phyloP scores from a whole-genome alignment of 2,113 vertebrate genomes.

The Dicrurus megarhynchus region DNA sequence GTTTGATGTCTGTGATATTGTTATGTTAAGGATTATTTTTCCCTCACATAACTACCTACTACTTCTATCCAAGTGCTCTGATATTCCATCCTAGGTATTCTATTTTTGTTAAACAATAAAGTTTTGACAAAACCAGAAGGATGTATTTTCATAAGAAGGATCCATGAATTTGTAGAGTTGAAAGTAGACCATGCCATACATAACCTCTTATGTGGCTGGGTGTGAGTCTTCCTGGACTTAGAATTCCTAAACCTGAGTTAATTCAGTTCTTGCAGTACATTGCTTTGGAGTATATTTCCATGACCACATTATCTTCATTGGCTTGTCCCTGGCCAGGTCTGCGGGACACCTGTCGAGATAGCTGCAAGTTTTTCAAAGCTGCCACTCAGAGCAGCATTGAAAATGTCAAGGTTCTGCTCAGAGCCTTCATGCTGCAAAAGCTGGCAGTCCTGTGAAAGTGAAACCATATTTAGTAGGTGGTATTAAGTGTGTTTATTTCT shows the following conservation, averaged over 20 bases:
- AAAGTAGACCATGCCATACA: not conserved
- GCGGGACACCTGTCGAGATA: not conserved
- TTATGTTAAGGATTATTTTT: not conserved
- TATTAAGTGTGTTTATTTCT: conserved; percentile 10
- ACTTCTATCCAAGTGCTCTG: not conserved
- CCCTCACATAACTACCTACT: not conserved
- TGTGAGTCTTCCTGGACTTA: not conserved
- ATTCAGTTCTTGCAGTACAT: not conserved
- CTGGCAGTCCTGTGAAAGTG: not conserved
- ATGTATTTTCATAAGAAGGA: not conserved
- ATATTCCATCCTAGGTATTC: not conserved
- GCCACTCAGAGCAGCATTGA: not conserved
- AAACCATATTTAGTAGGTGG: not conserved
- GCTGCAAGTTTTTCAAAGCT: not conserved
- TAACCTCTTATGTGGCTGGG: not conserved
- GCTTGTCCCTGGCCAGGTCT: not conserved
- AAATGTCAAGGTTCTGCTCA: not conserved
- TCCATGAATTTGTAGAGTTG: not conserved
- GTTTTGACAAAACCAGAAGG: not conserved
- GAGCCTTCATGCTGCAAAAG: not conserved
- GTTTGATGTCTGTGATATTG: not conserved
- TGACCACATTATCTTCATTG: not conserved
- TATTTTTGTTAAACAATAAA: not conserved
- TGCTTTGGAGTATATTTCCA: not conserved
- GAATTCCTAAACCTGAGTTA: not conserved